These are phyloP conservation scores for Puntigrus tetrazona DNA, from an alignment of 2,113 vertebrate genomes.

Conservation along the genomic window DNA sequence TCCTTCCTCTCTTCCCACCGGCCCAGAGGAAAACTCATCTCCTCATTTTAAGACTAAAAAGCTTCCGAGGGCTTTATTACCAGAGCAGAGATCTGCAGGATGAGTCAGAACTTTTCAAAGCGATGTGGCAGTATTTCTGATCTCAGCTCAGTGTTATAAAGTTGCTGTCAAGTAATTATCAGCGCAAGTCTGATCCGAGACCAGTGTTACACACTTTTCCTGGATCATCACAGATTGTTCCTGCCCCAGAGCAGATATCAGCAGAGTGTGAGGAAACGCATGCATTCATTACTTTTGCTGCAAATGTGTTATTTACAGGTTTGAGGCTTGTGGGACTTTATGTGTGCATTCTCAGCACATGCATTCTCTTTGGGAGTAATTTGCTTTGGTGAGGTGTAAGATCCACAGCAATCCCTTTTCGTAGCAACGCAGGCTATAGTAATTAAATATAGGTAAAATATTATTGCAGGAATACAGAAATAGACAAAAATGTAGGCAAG, in stretches of 20 bases:
- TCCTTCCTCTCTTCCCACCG: neutral
- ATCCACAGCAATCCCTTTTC: neutral
- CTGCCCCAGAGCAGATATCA: neutral
- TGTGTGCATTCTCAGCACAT: neutral
- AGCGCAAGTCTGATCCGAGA: constrained; percentile 5
- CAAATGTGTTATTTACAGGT: neutral
- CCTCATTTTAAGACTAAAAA: constrained; percentile 20
- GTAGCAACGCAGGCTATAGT: neutral
- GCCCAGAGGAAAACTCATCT: constrained; percentile 24
- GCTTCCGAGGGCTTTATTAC: constrained; percentile 38
- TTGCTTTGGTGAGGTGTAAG: neutral
- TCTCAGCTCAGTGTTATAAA: constrained; percentile 25
- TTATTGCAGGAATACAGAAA: neutral
- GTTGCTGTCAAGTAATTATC: neutral
- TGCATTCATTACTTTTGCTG: neutral
- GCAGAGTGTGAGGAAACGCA: neutral
- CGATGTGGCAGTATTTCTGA: neutral
- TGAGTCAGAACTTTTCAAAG: constrained; percentile 1
- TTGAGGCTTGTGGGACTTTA: neutral
- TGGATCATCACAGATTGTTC: neutral
- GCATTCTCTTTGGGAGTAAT: neutral
- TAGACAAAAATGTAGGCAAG: neutral
- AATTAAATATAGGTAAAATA: neutral
- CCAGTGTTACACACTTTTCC: neutral
- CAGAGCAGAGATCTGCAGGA: neutral